Conservation (phyloP, 2,113 vertebrate species). For the Nycticryphes semicollaris region DNA sequence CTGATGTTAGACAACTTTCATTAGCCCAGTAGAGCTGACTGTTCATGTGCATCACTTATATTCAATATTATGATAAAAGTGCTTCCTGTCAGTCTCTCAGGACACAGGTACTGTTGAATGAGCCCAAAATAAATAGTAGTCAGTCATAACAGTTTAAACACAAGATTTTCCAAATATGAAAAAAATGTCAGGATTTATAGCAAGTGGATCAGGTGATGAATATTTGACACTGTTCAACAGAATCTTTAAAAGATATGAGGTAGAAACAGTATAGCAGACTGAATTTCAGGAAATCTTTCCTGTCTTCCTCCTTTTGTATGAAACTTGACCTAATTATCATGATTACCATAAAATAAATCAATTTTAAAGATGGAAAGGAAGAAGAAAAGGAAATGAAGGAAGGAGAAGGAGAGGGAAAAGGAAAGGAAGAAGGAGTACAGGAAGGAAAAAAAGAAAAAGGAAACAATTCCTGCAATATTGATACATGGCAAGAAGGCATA, state of each 20-base stretch:
- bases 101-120: not conserved
- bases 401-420: not conserved
- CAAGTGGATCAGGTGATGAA: not conserved
- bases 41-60: conserved; percentile 3
- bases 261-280: not conserved
- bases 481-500: not conserved
- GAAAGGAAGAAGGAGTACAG: not conserved
- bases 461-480: not conserved
- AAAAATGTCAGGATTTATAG: not conserved
- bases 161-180: not conserved
- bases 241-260: not conserved
- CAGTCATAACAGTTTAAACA: not conserved
- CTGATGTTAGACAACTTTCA: conserved; percentile 25
- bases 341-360: not conserved
- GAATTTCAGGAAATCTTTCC: not conserved
- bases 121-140: not conserved
- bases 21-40: conserved; percentile 6
- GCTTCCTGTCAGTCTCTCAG: not conserved
- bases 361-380: not conserved
- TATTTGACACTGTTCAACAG: conserved; percentile 12
- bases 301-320: not conserved
- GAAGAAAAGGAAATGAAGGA: not conserved
- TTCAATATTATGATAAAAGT: not conserved
- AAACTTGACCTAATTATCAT: not conserved
- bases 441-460: not conserved